Evolutionary conservation across 2,113 vertebrate genomes (phyloP).

Genomic region (Xenopus laevis): DNA sequence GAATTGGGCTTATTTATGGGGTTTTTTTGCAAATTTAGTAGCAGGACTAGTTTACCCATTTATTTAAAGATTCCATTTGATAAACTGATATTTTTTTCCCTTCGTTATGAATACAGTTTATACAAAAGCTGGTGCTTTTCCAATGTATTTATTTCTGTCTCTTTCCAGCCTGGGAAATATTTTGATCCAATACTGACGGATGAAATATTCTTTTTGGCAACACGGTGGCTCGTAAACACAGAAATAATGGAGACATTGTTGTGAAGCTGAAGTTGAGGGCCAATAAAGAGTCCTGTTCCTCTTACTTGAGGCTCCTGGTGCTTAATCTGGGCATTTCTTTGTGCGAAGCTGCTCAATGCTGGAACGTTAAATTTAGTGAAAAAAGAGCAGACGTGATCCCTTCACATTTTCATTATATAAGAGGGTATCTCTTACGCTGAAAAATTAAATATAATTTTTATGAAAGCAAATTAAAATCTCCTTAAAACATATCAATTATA

Average conservation of each 20-base stretch:
- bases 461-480: conserved; percentile 27
- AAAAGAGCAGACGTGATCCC: conserved; percentile 14
- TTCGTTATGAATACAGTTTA: no score
- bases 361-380: not conserved
- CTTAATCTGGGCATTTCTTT: conserved; percentile 10
- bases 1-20: no score
- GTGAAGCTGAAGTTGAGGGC: conserved; percentile 13
- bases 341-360: not conserved
- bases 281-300: conserved; percentile 5
- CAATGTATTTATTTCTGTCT: not conserved
- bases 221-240: not conserved
- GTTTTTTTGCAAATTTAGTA: no score
- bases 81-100: no score
- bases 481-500: conserved; percentile 11
- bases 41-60: no score
- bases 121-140: no score
- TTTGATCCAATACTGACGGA: conserved; percentile 20
- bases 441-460: conserved; percentile 8
- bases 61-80: no score
- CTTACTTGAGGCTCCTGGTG: conserved; percentile 4
- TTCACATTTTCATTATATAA: conserved; percentile 16
- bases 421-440: not conserved
- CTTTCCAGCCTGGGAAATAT: conserved; percentile 12
- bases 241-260: conserved; percentile 23
- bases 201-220: conserved; percentile 31